Base-by-base conservation (phyloP, 2,888 invertebrate genomes). In the Platynereis dumerilii region DNA sequence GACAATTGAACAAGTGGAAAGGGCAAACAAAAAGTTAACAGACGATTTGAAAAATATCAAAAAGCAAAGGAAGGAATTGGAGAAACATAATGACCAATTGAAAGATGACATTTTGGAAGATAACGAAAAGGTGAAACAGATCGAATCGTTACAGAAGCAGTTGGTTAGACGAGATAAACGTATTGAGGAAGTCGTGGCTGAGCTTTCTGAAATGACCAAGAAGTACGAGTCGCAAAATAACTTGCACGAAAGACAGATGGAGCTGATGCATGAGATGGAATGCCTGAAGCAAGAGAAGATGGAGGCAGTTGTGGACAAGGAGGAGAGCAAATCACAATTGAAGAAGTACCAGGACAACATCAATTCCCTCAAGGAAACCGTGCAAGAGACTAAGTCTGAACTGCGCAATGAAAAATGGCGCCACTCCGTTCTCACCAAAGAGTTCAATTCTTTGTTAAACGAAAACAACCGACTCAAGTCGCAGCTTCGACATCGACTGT, bases 401-500 rank as follows among this genome's bases (percentile, higher is more conserved):
- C 42, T 69, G 29, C 39, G 45, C 17, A 69, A 69, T 53, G 69
- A 69, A 27, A 55, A 58, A 15, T 29, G 64, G 54, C 34, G 69
- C 1, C 69, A 69, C 29, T 64, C 67, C 10, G 60, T 69, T 7
- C 61, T 69, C 45, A 69, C 69, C 28, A 64, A 64, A 45, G 64
- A 69, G 53, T 69, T 67, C 56, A 69, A 69, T 27, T 69, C 69
- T 1, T 39, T 69, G 58, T 34, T 69, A 53, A 64, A 69, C n/a
- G 69, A 69, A 58, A 69, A 69, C 48, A 65, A 60, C 26, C 27
- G 26, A 2, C 65, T 67, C 0, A 67, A 67, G 57, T 27, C 39
- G 12, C 64, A 64, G 28, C 24, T 64, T 24, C 24, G 64, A 12
- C 17, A 28, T 26, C 20, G 54, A 17, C 20, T 24, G 52, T 7